Evolutionary conservation across 1,140 invertebrate species (phyloP), one percentile per base, ranked within the genome.

Genomic region (Brachionus sp.): DNA sequence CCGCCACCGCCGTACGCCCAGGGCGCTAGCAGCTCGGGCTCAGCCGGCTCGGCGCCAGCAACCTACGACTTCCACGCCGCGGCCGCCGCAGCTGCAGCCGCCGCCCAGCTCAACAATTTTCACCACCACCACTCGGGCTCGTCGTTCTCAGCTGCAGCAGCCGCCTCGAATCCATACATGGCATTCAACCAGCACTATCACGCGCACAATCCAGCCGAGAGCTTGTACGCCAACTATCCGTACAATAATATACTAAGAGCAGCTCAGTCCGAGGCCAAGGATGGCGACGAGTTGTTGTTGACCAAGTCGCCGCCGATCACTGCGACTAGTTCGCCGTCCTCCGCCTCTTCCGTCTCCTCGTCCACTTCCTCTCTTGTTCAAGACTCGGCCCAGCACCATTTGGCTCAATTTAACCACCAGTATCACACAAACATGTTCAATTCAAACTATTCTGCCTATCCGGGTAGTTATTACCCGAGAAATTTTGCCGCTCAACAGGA

Each of bases 301-400:
- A 39, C 77, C 39, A 80, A 80, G 39, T 80, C 77, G 16, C 77
- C 77, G 33, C 50, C 50, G 2, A 80, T 80, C 35, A 62, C 77
- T 1, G 62, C 62, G 16, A 80, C 50, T 5, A 42, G 35, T n/a
- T 80, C 77, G 23, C 77, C 77, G 13, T 80, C 77, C 29, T 77
- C 75, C 12, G 46, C 75, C 12, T 46, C 75, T 13, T 80, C 77
- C 77, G 35, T 66, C 23, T 80, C 77, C n/a, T 78, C 77, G 19
- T 80, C 77, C 7, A 39, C 66, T 33, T 75, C 70, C 2, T 75
- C 70, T 4, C 25, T 75, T 6, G 10, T 75, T 12, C 70, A 75
- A 19, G 70, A 75, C 42, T 10, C 70, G 9, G n/a, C 16, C 29
- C 70, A 75, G n/a, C 70, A 75, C 19, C 70, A 75, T 46, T 33